These are phyloP conservation scores for Myrmophylax atrothorax DNA, from an alignment of 2,113 vertebrate species.

Conservation along the genomic window DNA sequence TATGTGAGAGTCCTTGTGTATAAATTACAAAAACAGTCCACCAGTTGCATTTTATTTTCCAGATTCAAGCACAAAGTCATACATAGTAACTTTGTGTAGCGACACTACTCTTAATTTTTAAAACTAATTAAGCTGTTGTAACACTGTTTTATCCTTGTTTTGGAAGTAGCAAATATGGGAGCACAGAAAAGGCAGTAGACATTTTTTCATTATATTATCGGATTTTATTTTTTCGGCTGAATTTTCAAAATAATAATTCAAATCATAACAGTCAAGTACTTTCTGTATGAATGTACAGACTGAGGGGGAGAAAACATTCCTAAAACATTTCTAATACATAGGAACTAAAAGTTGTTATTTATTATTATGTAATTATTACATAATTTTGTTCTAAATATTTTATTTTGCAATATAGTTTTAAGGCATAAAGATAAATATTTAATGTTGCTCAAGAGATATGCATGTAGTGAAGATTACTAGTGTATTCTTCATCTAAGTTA, in stretches of 20 bases:
- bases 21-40: neutral
- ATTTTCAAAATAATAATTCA: neutral
- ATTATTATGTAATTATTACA: neutral
- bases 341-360: neutral
- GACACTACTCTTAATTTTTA: neutral
- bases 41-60: constrained; percentile 27
- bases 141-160: neutral
- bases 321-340: neutral
- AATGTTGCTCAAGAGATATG: neutral
- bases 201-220: neutral
- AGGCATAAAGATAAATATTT: neutral
- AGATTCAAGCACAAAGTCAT: neutral
- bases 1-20: neutral
- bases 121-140: neutral
- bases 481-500: neutral
- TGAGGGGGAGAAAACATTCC: neutral
- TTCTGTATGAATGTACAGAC: neutral
- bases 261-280: neutral
- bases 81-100: neutral
- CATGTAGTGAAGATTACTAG: neutral
- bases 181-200: neutral
- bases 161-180: neutral
- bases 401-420: neutral
- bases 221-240: neutral
- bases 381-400: neutral